These are phyloP conservation scores for Austrolebias charrua DNA, from an alignment of 2,797 vertebrate species.

Conservation along the genomic window DNA sequence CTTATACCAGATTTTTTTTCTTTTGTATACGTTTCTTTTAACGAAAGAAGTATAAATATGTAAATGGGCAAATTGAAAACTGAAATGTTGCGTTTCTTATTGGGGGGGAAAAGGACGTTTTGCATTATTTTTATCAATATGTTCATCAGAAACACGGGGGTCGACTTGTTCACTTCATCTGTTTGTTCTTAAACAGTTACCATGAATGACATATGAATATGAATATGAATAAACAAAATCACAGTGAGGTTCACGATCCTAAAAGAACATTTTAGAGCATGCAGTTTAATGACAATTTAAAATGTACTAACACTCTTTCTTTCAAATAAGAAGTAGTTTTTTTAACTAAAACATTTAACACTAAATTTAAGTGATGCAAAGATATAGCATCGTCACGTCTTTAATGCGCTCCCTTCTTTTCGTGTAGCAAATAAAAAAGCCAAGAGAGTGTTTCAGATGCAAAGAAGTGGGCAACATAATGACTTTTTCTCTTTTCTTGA, in stretches of 20 bases:
- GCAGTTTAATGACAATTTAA: no score
- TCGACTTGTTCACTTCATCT: neutral
- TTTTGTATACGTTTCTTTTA: neutral
- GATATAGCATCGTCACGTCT: conserved; percentile 26
- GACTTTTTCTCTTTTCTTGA: conserved; percentile 82
- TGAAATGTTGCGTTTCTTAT: no score
- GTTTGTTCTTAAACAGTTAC: neutral
- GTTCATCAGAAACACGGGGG: neutral
- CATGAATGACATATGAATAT: neutral
- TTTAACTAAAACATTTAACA: neutral
- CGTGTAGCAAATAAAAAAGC: conserved; percentile 79
- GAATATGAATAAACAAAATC: conserved; percentile 10
- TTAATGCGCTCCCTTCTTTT: conserved; percentile 58
- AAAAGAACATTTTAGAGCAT: no score
- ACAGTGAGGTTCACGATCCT: neutral
- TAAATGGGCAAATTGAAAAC: neutral
- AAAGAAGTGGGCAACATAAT: conserved; percentile 82
- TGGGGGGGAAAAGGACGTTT: no score
- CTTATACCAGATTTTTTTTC: neutral
- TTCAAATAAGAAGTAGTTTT: no score
- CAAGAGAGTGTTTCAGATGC: conserved; percentile 83
- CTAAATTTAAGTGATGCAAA: conserved; percentile 32
- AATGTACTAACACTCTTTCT: no score
- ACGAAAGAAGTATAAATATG: no score
- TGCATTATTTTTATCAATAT: neutral